Evolutionary conservation across 2,797 vertebrate genomes (phyloP).

Genomic region (Cynopterus sphinx): DNA sequence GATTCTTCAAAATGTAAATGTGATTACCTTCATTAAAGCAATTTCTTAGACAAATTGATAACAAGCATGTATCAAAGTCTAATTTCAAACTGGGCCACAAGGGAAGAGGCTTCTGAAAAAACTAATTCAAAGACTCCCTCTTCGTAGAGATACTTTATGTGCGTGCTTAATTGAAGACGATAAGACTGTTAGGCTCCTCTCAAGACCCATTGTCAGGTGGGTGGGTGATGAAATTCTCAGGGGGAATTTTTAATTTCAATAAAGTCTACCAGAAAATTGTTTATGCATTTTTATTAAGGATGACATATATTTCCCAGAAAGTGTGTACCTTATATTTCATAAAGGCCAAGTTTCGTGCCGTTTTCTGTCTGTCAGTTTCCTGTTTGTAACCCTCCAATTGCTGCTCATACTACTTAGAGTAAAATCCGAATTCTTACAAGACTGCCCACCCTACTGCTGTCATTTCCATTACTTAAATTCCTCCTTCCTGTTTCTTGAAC

Average conservation of each 20-base stretch:
- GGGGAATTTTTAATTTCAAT: slow-evolving; percentile 25
- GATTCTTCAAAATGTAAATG: not conserved
- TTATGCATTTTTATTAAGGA: slow-evolving; percentile 5
- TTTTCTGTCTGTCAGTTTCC: not conserved
- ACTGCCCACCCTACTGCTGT: not conserved
- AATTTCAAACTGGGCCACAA: not conserved
- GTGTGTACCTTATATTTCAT: not conserved
- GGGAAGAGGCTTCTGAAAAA: not conserved
- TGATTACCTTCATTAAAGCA: not conserved
- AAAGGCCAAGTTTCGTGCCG: not conserved
- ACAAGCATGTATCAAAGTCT: not conserved
- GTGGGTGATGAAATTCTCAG: not conserved
- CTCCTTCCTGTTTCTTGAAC: not conserved
- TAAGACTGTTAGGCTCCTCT: not conserved
- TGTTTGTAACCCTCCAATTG: not conserved
- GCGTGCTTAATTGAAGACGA: not conserved
- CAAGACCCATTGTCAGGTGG: not conserved
- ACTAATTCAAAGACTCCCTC: not conserved
- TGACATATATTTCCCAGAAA: not conserved
- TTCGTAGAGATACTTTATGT: not conserved
- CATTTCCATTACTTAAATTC: not conserved
- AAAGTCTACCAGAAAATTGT: not conserved
- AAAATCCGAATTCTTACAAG: not conserved
- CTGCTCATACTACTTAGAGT: not conserved
- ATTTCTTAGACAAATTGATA: slow-evolving; percentile 26